Evolutionary conservation across 2,888 invertebrate species (phyloP), one percentile per base, ranked within the genome.

Genomic region (Diaprepes abbreviatus): DNA sequence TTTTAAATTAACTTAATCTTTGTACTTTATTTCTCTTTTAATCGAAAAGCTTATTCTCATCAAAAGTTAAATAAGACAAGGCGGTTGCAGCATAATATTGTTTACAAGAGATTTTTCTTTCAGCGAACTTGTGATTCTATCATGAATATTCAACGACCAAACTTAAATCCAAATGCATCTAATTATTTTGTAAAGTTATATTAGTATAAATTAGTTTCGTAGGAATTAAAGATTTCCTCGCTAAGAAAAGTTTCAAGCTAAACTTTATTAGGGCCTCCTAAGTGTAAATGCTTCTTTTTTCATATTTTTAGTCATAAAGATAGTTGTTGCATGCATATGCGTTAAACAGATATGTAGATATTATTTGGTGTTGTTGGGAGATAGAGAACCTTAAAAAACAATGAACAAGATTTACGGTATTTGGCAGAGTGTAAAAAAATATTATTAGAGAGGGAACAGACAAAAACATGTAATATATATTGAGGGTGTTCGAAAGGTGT

Each of bases 81-180:
- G 38, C 59, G 54, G 35, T 55, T 33, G 57, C 57, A 50, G 62
- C 14, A 21, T 43, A 57, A 55, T 68, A 62, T 68, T 68, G 68
- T 68, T 62, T 62, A 68, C 68, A 62, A 48, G 63, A 40, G 24
- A 57, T 63, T 68, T 68, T 68, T 68, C 68, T 55, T 62, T 17
- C 19, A 50, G 48, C 36, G 35, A 63, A 57, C 57, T 62, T 68
- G 48, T 68, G 68, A 68, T 68, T 57, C 19, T 54, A 38, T 45
- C 63, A 68, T 68, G 63, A 68, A 68, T 68, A 68, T 68, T 68
- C 68, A 68, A 35, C 43, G 50, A 14, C 48, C n/a, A 31, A 67
- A 60, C 67, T 67, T 63, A 68, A 68, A 62, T 68, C 35, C 57
- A 68, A 68, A 48, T 57, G 68, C 63, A 68, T 68, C 62, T 62